These are phyloP conservation scores for Eustalomyia histrio DNA, from an alignment of 2,888 invertebrate species.

Conservation along the genomic window DNA sequence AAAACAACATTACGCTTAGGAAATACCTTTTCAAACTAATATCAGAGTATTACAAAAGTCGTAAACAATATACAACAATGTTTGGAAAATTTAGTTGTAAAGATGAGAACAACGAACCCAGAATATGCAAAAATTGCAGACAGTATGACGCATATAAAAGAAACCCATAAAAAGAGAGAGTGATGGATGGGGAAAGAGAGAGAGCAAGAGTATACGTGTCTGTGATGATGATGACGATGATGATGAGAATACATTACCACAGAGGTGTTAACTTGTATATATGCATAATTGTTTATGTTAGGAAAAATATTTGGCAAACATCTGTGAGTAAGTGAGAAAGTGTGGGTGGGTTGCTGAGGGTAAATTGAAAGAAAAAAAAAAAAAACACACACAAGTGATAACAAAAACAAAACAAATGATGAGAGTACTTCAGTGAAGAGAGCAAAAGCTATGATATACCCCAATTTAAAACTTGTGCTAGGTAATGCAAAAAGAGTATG, in stretches of 20 bases:
- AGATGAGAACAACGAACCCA: slow-evolving; percentile 33
- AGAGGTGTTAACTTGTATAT: slow-evolving; percentile 32
- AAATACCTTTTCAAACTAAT: slow-evolving; percentile 45
- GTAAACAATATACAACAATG: neutral
- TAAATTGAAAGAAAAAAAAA: too few species aligned
- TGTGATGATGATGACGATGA: neutral
- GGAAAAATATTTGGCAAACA: neutral
- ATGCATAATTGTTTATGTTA: neutral
- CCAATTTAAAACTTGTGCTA: slow-evolving; percentile 43
- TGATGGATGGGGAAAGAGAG: neutral
- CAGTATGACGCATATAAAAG: slow-evolving; percentile 38
- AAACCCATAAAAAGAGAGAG: slow-evolving; percentile 8
- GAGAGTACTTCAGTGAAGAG: slow-evolving; percentile 52
- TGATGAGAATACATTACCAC: slow-evolving; percentile 12
- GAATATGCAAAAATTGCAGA: slow-evolving; percentile 41
- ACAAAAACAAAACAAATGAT: slow-evolving; percentile 25
- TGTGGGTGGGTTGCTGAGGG: slow-evolving; percentile 9
- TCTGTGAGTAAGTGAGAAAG: slow-evolving; percentile 9
- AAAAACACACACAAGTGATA: neutral
- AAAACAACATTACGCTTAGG: slow-evolving; percentile 14
- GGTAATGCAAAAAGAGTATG: neutral
- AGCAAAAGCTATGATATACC: slow-evolving; percentile 53
- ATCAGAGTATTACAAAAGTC: neutral
- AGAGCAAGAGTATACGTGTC: neutral
- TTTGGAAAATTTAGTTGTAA: slow-evolving; percentile 6